Evolutionary conservation across 2,888 invertebrate species (phyloP).

Genomic region (Allygus modestus): DNA sequence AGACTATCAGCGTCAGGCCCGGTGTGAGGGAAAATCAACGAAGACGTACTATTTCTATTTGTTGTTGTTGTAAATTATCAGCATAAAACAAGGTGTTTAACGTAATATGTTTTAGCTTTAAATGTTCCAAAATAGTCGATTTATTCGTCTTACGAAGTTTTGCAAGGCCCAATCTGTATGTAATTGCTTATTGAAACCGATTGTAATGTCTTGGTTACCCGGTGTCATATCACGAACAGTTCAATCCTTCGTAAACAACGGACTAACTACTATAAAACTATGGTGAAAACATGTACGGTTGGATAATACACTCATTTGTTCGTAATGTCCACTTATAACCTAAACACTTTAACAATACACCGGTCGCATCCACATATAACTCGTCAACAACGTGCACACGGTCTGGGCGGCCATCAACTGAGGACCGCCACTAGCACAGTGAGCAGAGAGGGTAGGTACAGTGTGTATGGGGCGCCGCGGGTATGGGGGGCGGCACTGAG

Average conservation of each 20-base stretch:
- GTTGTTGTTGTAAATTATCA: too few relatives aligned
- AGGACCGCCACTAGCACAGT: background rate
- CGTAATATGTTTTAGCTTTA: too few relatives aligned
- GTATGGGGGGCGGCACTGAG: conserved; percentile 80
- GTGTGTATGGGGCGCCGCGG: background rate
- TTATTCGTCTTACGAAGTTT: too few relatives aligned
- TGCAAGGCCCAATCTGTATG: too few relatives aligned
- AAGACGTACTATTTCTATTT: too few relatives aligned
- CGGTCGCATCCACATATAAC: background rate
- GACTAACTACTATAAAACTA: background rate
- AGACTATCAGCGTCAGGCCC: too few relatives aligned
- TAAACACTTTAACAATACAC: conserved; percentile 1
- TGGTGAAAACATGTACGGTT: background rate
- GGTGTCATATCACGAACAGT: background rate
- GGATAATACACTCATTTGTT: background rate
- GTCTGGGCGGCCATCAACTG: background rate
- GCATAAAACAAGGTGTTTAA: too few relatives aligned
- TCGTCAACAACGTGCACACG: background rate
- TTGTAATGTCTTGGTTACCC: too few relatives aligned
- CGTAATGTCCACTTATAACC: background rate
- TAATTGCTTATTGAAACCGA: too few relatives aligned
- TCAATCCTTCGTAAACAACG: background rate
- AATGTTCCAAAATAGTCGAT: too few relatives aligned
- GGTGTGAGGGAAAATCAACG: too few relatives aligned
- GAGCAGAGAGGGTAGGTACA: background rate